A percentile compares a stretch with the other conserved stretches of the same genome.
Evolutionary conservation across 2,888 invertebrate genomes (phyloP).

Genomic region (Drosophila nigritarsus): DNA sequence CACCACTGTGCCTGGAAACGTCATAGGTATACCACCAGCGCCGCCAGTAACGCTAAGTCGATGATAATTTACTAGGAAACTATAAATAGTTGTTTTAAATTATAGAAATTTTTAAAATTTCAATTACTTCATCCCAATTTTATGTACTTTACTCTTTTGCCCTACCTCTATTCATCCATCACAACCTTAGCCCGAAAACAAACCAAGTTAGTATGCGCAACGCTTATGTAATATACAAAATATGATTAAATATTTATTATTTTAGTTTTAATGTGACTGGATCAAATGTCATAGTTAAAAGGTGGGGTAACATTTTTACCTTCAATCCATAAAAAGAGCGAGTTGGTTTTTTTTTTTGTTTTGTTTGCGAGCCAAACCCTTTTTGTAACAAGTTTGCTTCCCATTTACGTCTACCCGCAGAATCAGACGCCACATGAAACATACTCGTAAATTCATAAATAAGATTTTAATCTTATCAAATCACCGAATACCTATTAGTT

Average conservation of each 20-base stretch:
- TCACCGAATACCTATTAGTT: conserved; percentile 55
- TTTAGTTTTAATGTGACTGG: conserved; percentile 32
- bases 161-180: conserved; percentile 37
- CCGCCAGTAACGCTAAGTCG: conserved; percentile 76
- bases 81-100: conserved; percentile 39
- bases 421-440: conserved; percentile 38
- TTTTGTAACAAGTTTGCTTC: conserved; percentile 49
- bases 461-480: conserved; percentile 39
- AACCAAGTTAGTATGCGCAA: conserved; percentile 58
- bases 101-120: conserved; percentile 60
- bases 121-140: conserved; percentile 35
- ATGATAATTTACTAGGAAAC: conserved; percentile 68
- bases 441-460: conserved; percentile 28
- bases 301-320: conserved; percentile 4
- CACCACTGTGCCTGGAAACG: conserved; percentile 48
- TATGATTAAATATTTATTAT: conserved; percentile 44
- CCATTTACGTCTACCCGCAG: conserved; percentile 47
- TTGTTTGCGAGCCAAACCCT: conserved; percentile 27
- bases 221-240: conserved; percentile 64
- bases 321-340: conserved; percentile 13
- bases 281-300: conserved; percentile 17
- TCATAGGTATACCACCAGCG: conserved; percentile 72
- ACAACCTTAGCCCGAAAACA: conserved; percentile 46
- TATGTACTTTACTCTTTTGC: conserved; percentile 24
- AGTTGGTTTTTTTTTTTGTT: conserved; percentile 13